Conservation (phyloP, 2,797 vertebrate species). For the Pantherophis vulpinus region DNA sequence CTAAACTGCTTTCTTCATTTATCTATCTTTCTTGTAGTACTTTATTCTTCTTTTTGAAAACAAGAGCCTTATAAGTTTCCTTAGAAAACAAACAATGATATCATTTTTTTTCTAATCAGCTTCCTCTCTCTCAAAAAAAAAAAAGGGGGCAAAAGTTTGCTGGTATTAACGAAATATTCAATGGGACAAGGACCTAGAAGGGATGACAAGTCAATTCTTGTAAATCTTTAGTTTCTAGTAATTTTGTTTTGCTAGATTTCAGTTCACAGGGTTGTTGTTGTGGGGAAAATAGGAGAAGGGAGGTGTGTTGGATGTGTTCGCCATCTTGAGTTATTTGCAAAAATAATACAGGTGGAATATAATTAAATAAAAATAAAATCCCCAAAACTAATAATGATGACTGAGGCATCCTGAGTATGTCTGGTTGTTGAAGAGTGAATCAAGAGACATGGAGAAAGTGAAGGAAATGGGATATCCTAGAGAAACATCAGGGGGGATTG, state of each 20-base stretch:
- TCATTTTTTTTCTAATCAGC: neutral
- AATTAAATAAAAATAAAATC: neutral
- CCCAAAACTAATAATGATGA: neutral
- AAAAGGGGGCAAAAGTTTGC: neutral
- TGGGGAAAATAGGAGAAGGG: neutral
- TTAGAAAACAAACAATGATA: neutral
- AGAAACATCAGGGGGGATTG: neutral
- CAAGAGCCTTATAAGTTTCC: neutral
- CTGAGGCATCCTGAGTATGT: neutral
- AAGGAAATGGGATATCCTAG: neutral
- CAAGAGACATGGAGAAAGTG: neutral
- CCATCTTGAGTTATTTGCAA: neutral
- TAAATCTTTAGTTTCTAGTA: neutral
- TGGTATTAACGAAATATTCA: neutral
- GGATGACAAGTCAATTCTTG: neutral
- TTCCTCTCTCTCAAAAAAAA: neutral
- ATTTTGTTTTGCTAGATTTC: neutral
- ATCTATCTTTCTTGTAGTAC: neutral
- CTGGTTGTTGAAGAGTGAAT: neutral
- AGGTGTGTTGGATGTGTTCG: neutral
- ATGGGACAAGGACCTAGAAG: neutral
- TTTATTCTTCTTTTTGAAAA: neutral
- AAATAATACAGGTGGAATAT: neutral
- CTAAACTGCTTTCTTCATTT: neutral
- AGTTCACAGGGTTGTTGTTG: neutral